Evolutionary conservation across 2,888 invertebrate species (phyloP).

Genomic region (Cancer borealis): DNA sequence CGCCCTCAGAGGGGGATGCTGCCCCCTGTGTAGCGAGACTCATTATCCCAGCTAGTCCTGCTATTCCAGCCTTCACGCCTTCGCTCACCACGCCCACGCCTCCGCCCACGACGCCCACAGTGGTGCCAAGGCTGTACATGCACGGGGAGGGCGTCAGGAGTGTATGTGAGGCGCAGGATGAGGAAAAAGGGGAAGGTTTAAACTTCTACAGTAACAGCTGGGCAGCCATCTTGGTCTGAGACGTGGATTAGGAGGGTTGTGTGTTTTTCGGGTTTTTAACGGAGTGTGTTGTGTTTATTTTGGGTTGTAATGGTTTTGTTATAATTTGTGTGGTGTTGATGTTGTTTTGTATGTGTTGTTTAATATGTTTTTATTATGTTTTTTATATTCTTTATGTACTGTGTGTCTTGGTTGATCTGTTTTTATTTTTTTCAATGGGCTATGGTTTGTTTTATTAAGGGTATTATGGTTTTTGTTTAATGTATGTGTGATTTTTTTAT

Average conservation of each 20-base stretch:
- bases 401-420: too few relatives aligned
- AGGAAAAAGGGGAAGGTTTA: neutral
- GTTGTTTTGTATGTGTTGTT: too few relatives aligned
- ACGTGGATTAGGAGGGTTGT: neutral
- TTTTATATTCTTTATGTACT: too few relatives aligned
- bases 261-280: neutral
- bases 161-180: neutral
- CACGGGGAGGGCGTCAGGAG: conserved; percentile 32
- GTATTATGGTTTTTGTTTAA: too few relatives aligned
- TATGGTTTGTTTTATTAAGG: too few relatives aligned
- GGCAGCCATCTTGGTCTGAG: neutral
- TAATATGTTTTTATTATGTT: too few relatives aligned
- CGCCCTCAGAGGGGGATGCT: conserved; percentile 60
- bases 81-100: conserved; percentile 73
- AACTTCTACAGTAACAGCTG: neutral
- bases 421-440: too few relatives aligned
- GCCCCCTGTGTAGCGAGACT: conserved; percentile 69
- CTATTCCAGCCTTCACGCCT: conserved; percentile 68
- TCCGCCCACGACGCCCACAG: conserved; percentile 70
- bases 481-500: too few relatives aligned
- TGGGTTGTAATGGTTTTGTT: too few relatives aligned
- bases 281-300: too few relatives aligned
- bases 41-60: conserved; percentile 53
- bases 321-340: too few relatives aligned
- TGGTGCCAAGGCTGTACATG: conserved; percentile 69